These are phyloP conservation scores for Drosophila nigricruria DNA, from an alignment of 2,888 invertebrate genomes.

Conservation along the genomic window DNA sequence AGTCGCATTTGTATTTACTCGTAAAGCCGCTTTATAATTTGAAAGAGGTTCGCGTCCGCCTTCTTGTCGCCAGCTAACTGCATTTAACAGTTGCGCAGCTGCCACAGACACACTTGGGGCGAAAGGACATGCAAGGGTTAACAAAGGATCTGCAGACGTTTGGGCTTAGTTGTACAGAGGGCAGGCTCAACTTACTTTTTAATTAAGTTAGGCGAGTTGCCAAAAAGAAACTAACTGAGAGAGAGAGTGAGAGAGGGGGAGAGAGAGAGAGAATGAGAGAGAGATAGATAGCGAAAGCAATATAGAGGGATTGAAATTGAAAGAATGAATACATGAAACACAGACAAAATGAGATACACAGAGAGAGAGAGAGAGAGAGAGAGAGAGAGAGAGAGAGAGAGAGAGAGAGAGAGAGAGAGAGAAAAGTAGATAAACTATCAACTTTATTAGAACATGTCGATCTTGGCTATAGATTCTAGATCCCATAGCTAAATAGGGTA, in stretches of 20 bases:
- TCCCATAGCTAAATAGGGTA: too few relatives aligned
- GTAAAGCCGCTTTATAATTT: constrained; percentile 76
- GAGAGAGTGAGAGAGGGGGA: neutral
- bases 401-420: neutral
- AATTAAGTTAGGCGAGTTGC: constrained; percentile 12
- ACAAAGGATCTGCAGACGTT: constrained; percentile 12
- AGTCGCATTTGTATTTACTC: constrained; percentile 27
- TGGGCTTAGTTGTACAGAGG: neutral
- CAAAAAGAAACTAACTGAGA: neutral
- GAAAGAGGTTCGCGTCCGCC: constrained; percentile 46
- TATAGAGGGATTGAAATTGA: neutral
- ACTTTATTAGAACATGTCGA: too few relatives aligned
- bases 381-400: neutral
- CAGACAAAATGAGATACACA: neutral
- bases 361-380: neutral
- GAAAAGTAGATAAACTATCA: too few relatives aligned
- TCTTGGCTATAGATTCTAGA: too few relatives aligned
- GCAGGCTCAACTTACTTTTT: neutral
- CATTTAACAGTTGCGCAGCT: constrained; percentile 73
- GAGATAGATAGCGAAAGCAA: neutral
- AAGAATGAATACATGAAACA: too few relatives aligned
- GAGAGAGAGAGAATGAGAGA: neutral
- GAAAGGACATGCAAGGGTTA: constrained; percentile 56
- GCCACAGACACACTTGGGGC: constrained; percentile 29
- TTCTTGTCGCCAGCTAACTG: constrained; percentile 56